Percentiles rank a stretch among this genome's conserved stretches.
Evolutionary conservation across 2,797 vertebrate genomes (phyloP).

Genomic region (Muraenolepis orangiensis): DNA sequence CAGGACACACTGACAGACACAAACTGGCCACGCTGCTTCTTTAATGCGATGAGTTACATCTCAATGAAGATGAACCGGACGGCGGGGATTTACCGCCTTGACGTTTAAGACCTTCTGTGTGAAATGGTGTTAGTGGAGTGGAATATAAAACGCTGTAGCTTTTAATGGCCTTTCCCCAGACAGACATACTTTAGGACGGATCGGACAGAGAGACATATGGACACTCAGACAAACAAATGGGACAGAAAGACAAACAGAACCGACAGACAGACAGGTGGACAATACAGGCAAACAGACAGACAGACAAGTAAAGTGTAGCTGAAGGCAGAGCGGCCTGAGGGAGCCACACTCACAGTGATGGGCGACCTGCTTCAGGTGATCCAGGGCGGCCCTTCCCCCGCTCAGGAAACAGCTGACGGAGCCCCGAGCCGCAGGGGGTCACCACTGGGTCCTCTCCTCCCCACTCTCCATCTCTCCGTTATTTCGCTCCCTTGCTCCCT

Average conservation of each 20-base stretch:
- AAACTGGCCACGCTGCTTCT: neutral
- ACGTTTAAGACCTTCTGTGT: neutral
- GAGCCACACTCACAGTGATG: conserved; percentile 51
- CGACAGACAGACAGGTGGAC: too few relatives aligned
- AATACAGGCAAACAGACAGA: too few relatives aligned
- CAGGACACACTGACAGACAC: neutral
- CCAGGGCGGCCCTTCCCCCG: conserved; percentile 67
- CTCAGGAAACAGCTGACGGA: conserved; percentile 73
- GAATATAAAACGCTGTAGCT: neutral
- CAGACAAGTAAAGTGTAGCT: too few relatives aligned
- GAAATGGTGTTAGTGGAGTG: neutral
- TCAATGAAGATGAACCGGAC: neutral
- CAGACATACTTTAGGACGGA: neutral
- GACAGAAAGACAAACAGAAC: too few relatives aligned
- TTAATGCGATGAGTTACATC: neutral
- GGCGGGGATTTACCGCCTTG: neutral
- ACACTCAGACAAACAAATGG: neutral
- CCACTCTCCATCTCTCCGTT: conserved; percentile 1
- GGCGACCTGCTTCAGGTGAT: conserved; percentile 64
- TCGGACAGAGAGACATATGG: neutral
- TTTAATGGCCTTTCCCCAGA: neutral
- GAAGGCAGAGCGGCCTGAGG: conserved; percentile 5
- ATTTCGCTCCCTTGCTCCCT: neutral
- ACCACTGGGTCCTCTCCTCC: neutral
- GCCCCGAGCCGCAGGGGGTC: conserved; percentile 40